Percentiles rank a stretch among this genome's conserved stretches.
Conservation (phyloP, 2,888 invertebrate species). For the Brachypalpus laphriformis region DNA sequence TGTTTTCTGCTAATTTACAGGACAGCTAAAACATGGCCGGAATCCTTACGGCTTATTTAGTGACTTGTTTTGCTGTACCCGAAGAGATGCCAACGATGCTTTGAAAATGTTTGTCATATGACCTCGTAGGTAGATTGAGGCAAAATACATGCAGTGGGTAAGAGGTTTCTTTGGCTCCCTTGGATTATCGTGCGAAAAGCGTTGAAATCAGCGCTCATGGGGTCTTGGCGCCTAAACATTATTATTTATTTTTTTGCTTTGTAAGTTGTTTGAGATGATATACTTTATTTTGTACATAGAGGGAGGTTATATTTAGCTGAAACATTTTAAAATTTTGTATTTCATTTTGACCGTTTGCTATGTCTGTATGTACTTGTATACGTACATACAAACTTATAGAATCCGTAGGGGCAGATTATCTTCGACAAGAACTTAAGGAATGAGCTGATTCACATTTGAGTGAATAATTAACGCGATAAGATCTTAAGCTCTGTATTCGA, state of each 20-base stretch:
- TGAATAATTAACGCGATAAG: no score
- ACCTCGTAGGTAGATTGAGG: constrained; percentile 25
- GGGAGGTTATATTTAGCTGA: no score
- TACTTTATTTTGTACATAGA: no score
- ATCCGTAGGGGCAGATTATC: no score
- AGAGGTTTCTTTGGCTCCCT: neutral
- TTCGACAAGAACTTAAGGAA: no score
- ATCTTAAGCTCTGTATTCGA: no score
- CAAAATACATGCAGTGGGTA: neutral
- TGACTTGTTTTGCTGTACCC: constrained; percentile 59
- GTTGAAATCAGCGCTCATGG: constrained; percentile 39
- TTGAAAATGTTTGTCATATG: constrained; percentile 68
- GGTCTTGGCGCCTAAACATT: constrained; percentile 54
- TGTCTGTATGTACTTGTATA: no score
- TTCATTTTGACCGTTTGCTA: no score
- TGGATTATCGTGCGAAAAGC: constrained; percentile 37
- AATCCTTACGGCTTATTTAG: constrained; percentile 74
- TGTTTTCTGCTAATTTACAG: constrained; percentile 73
- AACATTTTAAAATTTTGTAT: no score
- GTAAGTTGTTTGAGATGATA: no score
- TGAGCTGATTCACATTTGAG: no score
- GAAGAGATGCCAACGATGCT: constrained; percentile 54
- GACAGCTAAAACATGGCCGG: constrained; percentile 70
- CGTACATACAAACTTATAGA: no score
- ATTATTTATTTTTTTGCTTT: neutral